Conservation (phyloP, 2,888 invertebrate genomes). For the Muscina levida region DNA sequence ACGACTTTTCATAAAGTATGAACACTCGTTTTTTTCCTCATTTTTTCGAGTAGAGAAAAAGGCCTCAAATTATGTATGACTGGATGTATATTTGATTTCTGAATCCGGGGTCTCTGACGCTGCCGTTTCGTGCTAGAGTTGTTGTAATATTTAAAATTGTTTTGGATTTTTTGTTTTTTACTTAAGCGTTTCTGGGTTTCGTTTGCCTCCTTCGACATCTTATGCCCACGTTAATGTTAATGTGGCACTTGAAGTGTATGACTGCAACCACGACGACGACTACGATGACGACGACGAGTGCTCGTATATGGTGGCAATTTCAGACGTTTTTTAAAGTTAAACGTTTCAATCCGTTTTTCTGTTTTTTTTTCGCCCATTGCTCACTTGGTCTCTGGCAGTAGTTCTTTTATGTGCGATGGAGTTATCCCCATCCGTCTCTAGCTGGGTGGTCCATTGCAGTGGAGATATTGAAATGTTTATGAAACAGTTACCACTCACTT, state of each 20-base stretch:
- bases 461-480: slow-evolving; percentile 2
- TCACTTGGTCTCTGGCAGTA: neutral
- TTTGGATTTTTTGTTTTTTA: slow-evolving; percentile 10
- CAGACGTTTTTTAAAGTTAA: slow-evolving; percentile 25
- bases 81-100: slow-evolving; percentile 26
- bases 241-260: slow-evolving; percentile 36
- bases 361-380: neutral
- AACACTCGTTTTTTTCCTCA: slow-evolving; percentile 15
- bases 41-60: slow-evolving; percentile 25
- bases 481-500: slow-evolving; percentile 60
- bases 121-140: neutral
- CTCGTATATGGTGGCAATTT: slow-evolving; percentile 36
- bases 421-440: neutral
- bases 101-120: slow-evolving; percentile 4
- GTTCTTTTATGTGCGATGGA: neutral
- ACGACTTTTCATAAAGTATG: slow-evolving; percentile 55
- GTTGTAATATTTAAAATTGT: slow-evolving; percentile 29
- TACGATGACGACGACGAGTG: slow-evolving; percentile 7
- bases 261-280: too few species aligned
- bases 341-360: slow-evolving; percentile 32
- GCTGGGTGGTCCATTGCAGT: neutral
- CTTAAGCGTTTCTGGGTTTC: slow-evolving; percentile 9
- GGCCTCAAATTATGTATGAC: slow-evolving; percentile 4
- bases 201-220: neutral
- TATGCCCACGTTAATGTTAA: slow-evolving; percentile 37